Evolutionary conservation across 2,797 vertebrate genomes (phyloP).

Genomic region (Odontamblyopus rebecca): DNA sequence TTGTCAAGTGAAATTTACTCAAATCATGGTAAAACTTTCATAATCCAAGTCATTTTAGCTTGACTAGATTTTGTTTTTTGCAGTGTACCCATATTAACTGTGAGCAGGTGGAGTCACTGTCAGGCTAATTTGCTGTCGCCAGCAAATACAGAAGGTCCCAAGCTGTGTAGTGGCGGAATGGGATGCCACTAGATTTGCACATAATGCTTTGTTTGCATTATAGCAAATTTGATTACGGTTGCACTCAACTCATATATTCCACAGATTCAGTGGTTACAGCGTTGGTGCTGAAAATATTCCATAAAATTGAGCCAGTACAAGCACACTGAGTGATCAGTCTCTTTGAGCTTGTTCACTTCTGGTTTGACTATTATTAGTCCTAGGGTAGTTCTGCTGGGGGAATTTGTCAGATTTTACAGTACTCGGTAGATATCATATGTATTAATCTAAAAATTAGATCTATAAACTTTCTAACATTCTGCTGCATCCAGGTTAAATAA

Average conservation of each 20-base stretch:
- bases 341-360: not conserved
- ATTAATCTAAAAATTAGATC: not conserved
- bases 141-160: constrained; percentile 16
- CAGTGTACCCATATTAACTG: constrained; percentile 51
- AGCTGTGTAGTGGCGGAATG: constrained; percentile 11
- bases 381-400: not conserved
- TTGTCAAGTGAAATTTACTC: too few species aligned
- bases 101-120: constrained; percentile 58
- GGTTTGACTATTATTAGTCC: constrained; percentile 4
- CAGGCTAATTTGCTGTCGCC: constrained; percentile 43
- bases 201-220: constrained; percentile 39
- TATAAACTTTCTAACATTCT: constrained; percentile 1
- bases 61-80: too few species aligned
- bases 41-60: too few species aligned
- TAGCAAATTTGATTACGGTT: constrained; percentile 44
- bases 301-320: constrained; percentile 15
- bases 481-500: not conserved
- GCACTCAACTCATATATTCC: constrained; percentile 33
- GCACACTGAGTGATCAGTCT: constrained; percentile 19
- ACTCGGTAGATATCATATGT: not conserved
- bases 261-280: constrained; percentile 40
- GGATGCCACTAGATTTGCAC: constrained; percentile 16
- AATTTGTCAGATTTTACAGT: not conserved
- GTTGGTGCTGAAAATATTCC: constrained; percentile 28
- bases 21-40: too few species aligned